Conservation (phyloP, 2,113 vertebrate species). For the Opisthocomus hoazin region DNA sequence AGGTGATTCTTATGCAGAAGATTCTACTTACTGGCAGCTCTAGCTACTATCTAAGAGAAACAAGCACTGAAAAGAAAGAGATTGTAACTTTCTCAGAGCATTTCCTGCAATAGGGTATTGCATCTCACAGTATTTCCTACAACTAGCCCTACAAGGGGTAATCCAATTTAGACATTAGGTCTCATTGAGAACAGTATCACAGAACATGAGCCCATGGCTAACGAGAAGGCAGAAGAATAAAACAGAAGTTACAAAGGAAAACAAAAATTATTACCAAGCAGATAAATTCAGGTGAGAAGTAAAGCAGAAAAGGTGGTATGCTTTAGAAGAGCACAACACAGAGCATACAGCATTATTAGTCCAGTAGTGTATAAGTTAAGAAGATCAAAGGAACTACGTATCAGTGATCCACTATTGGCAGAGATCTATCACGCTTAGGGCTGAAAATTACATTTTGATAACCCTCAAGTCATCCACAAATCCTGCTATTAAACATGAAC, state of each 20-base stretch:
- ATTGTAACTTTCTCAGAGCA: background rate
- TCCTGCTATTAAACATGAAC: background rate
- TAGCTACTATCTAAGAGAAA: background rate
- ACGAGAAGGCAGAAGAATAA: background rate
- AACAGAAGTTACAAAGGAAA: background rate
- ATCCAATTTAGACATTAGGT: background rate
- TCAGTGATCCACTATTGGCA: background rate
- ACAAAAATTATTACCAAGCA: background rate
- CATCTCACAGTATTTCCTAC: no score
- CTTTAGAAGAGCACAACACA: background rate
- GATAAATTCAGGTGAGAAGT: background rate
- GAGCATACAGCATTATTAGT: background rate
- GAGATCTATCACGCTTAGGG: background rate
- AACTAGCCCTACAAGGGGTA: background rate
- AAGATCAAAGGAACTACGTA: background rate
- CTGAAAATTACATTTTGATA: slow-evolving; percentile 10
- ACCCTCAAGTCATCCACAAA: background rate
- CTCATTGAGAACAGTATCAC: background rate
- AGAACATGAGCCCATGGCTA: background rate
- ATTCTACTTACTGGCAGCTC: background rate
- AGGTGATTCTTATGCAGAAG: background rate
- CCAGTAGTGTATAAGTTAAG: background rate
- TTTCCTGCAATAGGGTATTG: background rate
- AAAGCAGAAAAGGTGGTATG: background rate
- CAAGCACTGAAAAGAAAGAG: background rate